Conservation (phyloP, 2,797 vertebrate species). For the Alauda arvensis region DNA sequence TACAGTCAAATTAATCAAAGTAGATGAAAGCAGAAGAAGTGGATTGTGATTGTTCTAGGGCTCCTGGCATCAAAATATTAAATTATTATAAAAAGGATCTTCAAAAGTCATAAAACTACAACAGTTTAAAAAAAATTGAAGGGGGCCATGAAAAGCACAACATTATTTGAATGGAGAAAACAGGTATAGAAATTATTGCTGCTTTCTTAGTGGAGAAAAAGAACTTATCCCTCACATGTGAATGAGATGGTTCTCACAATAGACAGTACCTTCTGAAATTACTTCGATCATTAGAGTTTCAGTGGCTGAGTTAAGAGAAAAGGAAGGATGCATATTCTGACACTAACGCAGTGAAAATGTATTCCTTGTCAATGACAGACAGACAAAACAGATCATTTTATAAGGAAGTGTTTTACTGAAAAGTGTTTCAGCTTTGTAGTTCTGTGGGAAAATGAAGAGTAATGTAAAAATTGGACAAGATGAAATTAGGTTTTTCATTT, state of each 20-base stretch:
- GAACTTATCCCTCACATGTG: slow-evolving; percentile 40
- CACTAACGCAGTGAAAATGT: slow-evolving; percentile 50
- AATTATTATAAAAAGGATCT: slow-evolving; percentile 44
- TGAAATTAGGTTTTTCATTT: slow-evolving; percentile 66
- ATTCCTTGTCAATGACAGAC: slow-evolving; percentile 57
- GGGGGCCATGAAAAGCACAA: background rate
- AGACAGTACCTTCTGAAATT: slow-evolving; percentile 50
- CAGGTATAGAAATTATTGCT: slow-evolving; percentile 35
- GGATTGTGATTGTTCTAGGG: background rate
- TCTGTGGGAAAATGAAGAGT: slow-evolving; percentile 67
- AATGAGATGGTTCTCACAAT: slow-evolving; percentile 50
- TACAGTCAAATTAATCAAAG: slow-evolving; percentile 23
- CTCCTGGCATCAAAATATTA: slow-evolving; percentile 23
- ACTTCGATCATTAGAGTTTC: slow-evolving; percentile 53
- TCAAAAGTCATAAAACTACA: slow-evolving; percentile 36
- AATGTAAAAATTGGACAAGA: slow-evolving; percentile 70
- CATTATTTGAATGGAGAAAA: slow-evolving; percentile 35
- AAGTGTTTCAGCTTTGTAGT: slow-evolving; percentile 52
- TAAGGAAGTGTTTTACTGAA: slow-evolving; percentile 60
- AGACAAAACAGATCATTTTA: slow-evolving; percentile 66
- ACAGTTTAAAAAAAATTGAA: slow-evolving; percentile 47
- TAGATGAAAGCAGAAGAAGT: slow-evolving; percentile 8
- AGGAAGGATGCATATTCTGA: slow-evolving; percentile 64
- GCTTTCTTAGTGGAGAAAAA: slow-evolving; percentile 49
- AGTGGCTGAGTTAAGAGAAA: slow-evolving; percentile 70